phyloP scores from a whole-genome alignment of 2,797 vertebrate species.

The Tokudaia tokunoshimensis region DNA sequence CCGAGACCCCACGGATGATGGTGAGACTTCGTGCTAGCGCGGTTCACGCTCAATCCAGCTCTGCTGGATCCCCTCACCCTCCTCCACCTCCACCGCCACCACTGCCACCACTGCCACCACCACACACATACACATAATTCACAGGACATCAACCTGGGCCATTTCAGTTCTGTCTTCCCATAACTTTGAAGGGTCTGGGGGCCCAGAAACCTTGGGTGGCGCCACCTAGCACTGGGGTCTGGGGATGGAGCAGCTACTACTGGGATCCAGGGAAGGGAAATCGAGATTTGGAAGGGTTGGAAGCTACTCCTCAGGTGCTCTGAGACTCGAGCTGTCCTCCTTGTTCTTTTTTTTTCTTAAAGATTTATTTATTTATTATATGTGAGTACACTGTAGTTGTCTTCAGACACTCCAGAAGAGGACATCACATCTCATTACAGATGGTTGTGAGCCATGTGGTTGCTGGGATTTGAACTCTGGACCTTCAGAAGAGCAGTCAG shows the following conservation, averaged over 20 bases:
- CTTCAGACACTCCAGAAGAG: too few relatives aligned
- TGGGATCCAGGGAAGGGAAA: constrained; percentile 62
- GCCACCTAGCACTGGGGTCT: constrained; percentile 28
- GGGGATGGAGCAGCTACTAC: constrained; percentile 30
- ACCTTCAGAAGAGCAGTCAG: too few relatives aligned
- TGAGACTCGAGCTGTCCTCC: background rate
- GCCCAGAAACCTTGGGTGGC: constrained; percentile 73
- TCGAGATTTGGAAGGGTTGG: background rate
- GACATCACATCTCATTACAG: too few relatives aligned
- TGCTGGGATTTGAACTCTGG: too few relatives aligned
- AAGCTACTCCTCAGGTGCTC: background rate
- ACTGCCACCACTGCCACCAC: constrained; percentile 16
- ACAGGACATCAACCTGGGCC: constrained; percentile 67
- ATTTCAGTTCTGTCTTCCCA: constrained; percentile 66
- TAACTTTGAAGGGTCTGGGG: constrained; percentile 75
- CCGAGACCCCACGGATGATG: constrained; percentile 95
- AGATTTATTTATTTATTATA: too few relatives aligned
- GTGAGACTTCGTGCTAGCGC: constrained; percentile 88
- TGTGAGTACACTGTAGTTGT: too few relatives aligned
- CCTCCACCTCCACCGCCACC: constrained; percentile 10
- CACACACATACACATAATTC: constrained; percentile 18
- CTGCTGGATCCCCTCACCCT: constrained; percentile 63
- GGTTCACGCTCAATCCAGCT: constrained; percentile 77
- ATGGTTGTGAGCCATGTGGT: too few relatives aligned
- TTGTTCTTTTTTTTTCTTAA: too few relatives aligned